Conservation (phyloP, 2,797 vertebrate genomes). For the Ctenopoma multispine region DNA sequence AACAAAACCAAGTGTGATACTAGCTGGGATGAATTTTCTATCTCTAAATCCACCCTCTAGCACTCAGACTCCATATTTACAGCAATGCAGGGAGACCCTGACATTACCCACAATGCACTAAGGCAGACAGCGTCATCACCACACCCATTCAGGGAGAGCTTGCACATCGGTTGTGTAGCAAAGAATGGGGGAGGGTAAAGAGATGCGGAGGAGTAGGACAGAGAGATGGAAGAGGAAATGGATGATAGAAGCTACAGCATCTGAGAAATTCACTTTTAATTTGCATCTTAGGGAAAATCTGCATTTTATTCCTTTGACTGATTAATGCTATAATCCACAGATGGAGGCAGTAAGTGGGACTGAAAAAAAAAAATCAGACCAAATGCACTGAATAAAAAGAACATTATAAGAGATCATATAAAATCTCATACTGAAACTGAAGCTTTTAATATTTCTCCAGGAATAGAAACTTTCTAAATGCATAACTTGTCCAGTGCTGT, state of each 20-base stretch:
- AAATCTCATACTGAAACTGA: slow-evolving; percentile 14
- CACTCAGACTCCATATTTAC: slow-evolving; percentile 72
- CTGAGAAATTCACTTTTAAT: slow-evolving; percentile 58
- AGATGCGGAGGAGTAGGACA: slow-evolving; percentile 60
- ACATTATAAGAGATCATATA: slow-evolving; percentile 12
- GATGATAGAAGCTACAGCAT: slow-evolving; percentile 55
- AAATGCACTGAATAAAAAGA: slow-evolving; percentile 25
- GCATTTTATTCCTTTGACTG: slow-evolving; percentile 17
- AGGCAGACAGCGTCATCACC: slow-evolving; percentile 76
- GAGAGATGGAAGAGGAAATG: slow-evolving; percentile 58
- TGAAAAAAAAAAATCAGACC: slow-evolving; percentile 26
- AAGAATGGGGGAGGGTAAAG: slow-evolving; percentile 77
- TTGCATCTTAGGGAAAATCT: slow-evolving; percentile 36
- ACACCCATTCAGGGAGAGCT: slow-evolving; percentile 81
- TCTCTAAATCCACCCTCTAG: slow-evolving; percentile 27
- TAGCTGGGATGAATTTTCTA: slow-evolving; percentile 8
- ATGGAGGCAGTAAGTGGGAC: neutral
- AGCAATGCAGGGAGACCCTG: slow-evolving; percentile 78
- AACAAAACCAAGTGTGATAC: slow-evolving; percentile 18
- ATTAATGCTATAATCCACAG: slow-evolving; percentile 21
- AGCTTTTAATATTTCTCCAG: slow-evolving; percentile 1
- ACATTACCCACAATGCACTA: slow-evolving; percentile 84
- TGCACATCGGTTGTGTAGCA: slow-evolving; percentile 66
- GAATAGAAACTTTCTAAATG: neutral
- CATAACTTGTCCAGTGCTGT: neutral